Evolutionary conservation across 2,113 vertebrate genomes (phyloP).

Genomic region (Crotophaga sulcirostris): DNA sequence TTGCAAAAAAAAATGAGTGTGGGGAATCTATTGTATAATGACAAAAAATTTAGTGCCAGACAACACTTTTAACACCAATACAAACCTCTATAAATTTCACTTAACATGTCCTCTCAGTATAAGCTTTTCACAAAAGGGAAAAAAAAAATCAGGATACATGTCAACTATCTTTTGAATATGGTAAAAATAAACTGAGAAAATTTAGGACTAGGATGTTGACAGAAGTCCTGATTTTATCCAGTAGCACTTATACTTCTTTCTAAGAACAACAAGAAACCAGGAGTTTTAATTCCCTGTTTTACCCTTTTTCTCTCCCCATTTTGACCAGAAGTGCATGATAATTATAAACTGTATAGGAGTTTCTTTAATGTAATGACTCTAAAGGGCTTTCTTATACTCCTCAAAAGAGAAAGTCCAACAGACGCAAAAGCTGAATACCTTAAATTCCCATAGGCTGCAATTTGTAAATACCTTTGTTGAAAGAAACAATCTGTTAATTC

Average conservation of each 20-base stretch:
- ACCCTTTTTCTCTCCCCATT: not conserved
- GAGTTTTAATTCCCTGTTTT: not conserved
- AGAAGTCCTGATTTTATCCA: not conserved
- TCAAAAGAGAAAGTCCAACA: not conserved
- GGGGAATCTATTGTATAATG: not conserved
- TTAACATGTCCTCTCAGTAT: not conserved
- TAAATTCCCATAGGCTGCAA: not conserved
- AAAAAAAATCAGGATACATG: not conserved
- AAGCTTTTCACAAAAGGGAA: not conserved
- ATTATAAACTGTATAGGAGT: not conserved
- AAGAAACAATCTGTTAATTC: not conserved
- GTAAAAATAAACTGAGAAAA: not conserved
- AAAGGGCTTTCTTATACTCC: not conserved
- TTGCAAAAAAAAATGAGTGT: not conserved
- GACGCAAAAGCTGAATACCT: not conserved
- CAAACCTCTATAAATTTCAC: not conserved
- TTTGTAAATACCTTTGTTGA: not conserved
- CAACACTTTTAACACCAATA: not conserved
- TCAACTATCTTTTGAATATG: not conserved
- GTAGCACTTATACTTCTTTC: not conserved
- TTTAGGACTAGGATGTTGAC: not conserved
- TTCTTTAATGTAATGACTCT: not conserved
- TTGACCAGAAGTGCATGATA: not conserved
- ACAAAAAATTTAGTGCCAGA: not conserved
- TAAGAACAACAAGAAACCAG: not conserved